Percentiles rank a stretch among this genome's conserved stretches.
These are phyloP conservation scores for Conus betulinus DNA, from an alignment of 1,140 invertebrate species.

Conservation along the genomic window DNA sequence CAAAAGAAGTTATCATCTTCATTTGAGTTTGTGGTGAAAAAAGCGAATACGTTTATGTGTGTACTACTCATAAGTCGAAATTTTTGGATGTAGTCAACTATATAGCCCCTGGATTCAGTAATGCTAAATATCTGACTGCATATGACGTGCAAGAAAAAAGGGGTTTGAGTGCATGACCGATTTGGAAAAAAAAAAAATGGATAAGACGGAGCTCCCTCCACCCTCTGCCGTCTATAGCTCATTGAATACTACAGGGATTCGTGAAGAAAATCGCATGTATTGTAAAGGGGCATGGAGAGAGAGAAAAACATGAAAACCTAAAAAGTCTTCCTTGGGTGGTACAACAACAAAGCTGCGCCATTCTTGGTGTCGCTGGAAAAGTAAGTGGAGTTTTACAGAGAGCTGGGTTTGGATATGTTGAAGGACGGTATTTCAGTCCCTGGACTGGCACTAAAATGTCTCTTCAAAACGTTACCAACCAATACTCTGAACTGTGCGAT, in stretches of 20 bases:
- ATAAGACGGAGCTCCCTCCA: slow-evolving; percentile 31
- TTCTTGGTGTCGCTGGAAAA: slow-evolving; percentile 46
- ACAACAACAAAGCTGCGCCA: slow-evolving; percentile 45
- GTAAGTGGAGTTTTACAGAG: slow-evolving; percentile 39
- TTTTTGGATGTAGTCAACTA: slow-evolving; percentile 49
- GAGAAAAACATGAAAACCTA: slow-evolving; percentile 40
- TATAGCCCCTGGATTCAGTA: slow-evolving; percentile 46
- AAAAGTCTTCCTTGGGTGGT: slow-evolving; percentile 51
- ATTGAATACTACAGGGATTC: slow-evolving; percentile 39
- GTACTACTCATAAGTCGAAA: slow-evolving; percentile 42
- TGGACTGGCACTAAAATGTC: slow-evolving; percentile 37
- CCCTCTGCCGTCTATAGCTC: slow-evolving; percentile 40
- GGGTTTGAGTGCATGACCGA: slow-evolving; percentile 45
- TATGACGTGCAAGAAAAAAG: slow-evolving; percentile 48
- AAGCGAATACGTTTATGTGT: slow-evolving; percentile 44
- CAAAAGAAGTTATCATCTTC: neutral
- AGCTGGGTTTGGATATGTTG: slow-evolving; percentile 48
- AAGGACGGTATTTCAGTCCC: slow-evolving; percentile 48
- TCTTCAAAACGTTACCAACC: slow-evolving; percentile 40
- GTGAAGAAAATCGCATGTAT: slow-evolving; percentile 39
- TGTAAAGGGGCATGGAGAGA: slow-evolving; percentile 47
- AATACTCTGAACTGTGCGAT: slow-evolving; percentile 42
- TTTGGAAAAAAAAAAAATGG: slow-evolving; percentile 36
- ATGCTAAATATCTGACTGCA: slow-evolving; percentile 49
- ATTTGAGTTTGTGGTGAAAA: slow-evolving; percentile 44